Base-by-base conservation (phyloP, 2,888 invertebrate genomes). In the Scaptomyza caliginosa region DNA sequence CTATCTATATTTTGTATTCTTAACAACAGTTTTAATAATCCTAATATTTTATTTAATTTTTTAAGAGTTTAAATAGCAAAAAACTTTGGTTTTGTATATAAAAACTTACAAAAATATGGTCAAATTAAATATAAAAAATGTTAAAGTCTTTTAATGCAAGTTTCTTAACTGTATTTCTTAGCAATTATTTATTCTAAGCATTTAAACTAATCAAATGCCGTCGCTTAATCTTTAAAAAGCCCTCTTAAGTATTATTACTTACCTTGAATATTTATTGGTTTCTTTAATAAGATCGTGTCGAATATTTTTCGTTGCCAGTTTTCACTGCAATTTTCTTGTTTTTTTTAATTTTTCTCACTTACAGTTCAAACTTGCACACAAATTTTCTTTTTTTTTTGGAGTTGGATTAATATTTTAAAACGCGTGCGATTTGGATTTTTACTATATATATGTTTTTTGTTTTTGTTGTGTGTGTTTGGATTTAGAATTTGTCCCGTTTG, bases 401-500 rank as follows among this genome's bases (percentile, higher is more conserved):
- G 42, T 32, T 32, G 0, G 13, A 32, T 13, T 13, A 3, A n/a
- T 30, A n/a, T 72, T 69, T 72, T 51, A 34, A 54, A 51, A 45
- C 36, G 23, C 34, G 30, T 36, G 26, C 28, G 51, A 32, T 58
- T 24, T 46, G 10, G 10, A n/a, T 50, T 36, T 46, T 43, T 26
- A 17, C 43, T 26, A 26, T 63, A 34, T 46, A 13, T 56, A 11
- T 28, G 23, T 40, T 8, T 51, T 52, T 13, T 48, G 30, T 43
- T 8, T 69, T 24, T 50, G 50, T 48, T 58, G 28, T 46, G 28
- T 19, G 62, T 76, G 40, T 39, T 68, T 56, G 58, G 84, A 73
- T 65, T 76, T 65, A 2, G 55, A 71, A 71, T 74, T 23, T 57
- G 59, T 56, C 11, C 54, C 55, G 40, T 43, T 52, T 58, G 40